Conservation (phyloP, 2,888 invertebrate genomes). For the Petrophora chlorosata region DNA sequence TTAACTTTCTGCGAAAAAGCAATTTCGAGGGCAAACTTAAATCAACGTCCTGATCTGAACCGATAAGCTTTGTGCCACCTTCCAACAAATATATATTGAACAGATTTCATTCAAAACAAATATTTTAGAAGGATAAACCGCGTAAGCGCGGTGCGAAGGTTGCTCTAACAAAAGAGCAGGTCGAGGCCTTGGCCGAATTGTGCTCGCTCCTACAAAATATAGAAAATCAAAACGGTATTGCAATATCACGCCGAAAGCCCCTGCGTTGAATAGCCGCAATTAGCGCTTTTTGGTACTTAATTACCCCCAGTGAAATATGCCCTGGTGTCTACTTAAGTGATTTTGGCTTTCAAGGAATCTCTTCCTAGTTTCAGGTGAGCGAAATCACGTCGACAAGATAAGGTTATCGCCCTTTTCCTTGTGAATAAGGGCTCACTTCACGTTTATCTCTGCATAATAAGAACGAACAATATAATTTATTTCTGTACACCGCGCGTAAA, state of each 20-base stretch:
- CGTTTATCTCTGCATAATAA: slow-evolving; percentile 19
- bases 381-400: slow-evolving; percentile 17
- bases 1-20: slow-evolving; percentile 13
- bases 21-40: slow-evolving; percentile 12
- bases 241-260: slow-evolving; percentile 50
- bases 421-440: slow-evolving; percentile 11
- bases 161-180: slow-evolving; percentile 65
- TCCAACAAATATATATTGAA: slow-evolving; percentile 5
- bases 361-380: slow-evolving; percentile 13
- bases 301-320: slow-evolving; percentile 35
- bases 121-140: slow-evolving; percentile 56
- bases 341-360: slow-evolving; percentile 21
- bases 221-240: slow-evolving; percentile 51
- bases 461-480: slow-evolving; percentile 20
- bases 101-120: slow-evolving; percentile 41
- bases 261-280: slow-evolving; percentile 45
- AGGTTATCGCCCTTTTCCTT: slow-evolving; percentile 21
- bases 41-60: slow-evolving; percentile 2
- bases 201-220: slow-evolving; percentile 44
- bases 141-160: slow-evolving; percentile 57
- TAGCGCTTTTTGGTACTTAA: slow-evolving; percentile 35
- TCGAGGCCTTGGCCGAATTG: slow-evolving; percentile 76
- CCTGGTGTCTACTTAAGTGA: slow-evolving; percentile 26
- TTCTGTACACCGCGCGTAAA: slow-evolving; percentile 6
- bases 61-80: slow-evolving; percentile 10